Evolutionary conservation across 2,888 invertebrate species (phyloP).

Genomic region (Aproaerema taeniolella): DNA sequence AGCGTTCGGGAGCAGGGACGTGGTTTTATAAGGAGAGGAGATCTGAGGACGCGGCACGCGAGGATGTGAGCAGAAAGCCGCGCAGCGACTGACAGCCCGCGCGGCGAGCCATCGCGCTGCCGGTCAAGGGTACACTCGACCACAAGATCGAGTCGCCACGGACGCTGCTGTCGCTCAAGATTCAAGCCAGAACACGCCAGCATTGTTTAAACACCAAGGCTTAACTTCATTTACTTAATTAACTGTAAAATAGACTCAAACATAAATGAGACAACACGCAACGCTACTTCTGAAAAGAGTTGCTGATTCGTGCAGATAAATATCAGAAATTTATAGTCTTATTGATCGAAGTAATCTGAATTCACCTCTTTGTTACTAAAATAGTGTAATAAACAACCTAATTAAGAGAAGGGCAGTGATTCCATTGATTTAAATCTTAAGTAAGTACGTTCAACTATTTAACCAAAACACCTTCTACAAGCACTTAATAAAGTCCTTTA

Average conservation of each 20-base stretch:
- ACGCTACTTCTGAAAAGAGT: background rate
- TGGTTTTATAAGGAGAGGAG: slow-evolving; percentile 35
- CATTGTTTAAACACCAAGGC: slow-evolving; percentile 15
- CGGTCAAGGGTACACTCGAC: slow-evolving; percentile 10
- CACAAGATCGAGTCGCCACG: background rate
- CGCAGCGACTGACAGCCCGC: slow-evolving; percentile 55
- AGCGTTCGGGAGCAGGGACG: slow-evolving; percentile 33
- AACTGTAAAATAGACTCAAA: slow-evolving; percentile 2
- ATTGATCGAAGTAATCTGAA: background rate
- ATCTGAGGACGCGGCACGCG: slow-evolving; percentile 35
- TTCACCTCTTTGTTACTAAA: background rate
- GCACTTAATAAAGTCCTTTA: too few relatives aligned
- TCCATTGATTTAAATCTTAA: background rate
- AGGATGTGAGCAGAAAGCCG: slow-evolving; percentile 54
- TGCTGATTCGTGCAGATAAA: background rate
- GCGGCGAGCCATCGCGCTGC: slow-evolving; percentile 27
- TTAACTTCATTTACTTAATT: slow-evolving; percentile 11
- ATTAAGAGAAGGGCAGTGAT: background rate
- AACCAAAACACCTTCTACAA: too few relatives aligned
- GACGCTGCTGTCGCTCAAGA: background rate
- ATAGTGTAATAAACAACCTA: background rate
- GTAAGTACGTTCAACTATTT: background rate
- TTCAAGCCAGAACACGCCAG: slow-evolving; percentile 2
- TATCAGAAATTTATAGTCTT: background rate
- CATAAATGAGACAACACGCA: slow-evolving; percentile 1